Percentiles rank a stretch among this genome's conserved stretches.
Evolutionary conservation across 2,888 invertebrate genomes (phyloP).

Genomic region (Dicroscelio sp.): DNA sequence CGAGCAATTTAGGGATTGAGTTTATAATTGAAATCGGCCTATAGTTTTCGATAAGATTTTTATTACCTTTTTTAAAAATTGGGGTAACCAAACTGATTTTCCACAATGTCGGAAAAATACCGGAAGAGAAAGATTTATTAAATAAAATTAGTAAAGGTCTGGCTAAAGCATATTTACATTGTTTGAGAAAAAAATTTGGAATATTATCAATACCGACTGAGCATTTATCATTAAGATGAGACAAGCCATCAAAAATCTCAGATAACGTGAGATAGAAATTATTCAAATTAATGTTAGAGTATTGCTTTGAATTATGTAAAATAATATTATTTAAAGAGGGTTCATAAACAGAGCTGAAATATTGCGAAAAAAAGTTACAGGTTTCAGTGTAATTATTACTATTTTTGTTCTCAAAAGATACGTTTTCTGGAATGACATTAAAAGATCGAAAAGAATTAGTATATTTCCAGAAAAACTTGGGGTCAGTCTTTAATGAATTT

Average conservation of each 20-base stretch:
- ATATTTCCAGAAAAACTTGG: not conserved
- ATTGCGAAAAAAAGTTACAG: not conserved
- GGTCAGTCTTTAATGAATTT: not conserved
- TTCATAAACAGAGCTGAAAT: not conserved
- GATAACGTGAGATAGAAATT: not conserved
- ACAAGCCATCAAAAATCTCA: not conserved
- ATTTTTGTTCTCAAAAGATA: not conserved
- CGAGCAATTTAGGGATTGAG: not conserved
- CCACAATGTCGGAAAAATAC: not conserved
- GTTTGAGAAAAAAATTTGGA: not conserved
- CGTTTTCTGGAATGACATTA: not conserved
- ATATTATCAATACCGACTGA: not conserved
- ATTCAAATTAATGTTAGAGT: not conserved
- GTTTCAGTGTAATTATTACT: not conserved
- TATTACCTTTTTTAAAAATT: constrained; percentile 19
- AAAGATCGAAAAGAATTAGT: not conserved
- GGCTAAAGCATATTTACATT: not conserved
- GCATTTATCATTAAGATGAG: not conserved
- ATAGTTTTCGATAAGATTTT: not conserved
- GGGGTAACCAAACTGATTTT: not conserved
- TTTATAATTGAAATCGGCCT: constrained; percentile 26
- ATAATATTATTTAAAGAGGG: not conserved
- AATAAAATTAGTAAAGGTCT: not conserved
- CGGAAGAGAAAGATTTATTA: not conserved
- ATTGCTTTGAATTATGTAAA: not conserved